Evolutionary conservation across 2,797 vertebrate genomes (phyloP).

Genomic region (Carcharodon carcharias): DNA sequence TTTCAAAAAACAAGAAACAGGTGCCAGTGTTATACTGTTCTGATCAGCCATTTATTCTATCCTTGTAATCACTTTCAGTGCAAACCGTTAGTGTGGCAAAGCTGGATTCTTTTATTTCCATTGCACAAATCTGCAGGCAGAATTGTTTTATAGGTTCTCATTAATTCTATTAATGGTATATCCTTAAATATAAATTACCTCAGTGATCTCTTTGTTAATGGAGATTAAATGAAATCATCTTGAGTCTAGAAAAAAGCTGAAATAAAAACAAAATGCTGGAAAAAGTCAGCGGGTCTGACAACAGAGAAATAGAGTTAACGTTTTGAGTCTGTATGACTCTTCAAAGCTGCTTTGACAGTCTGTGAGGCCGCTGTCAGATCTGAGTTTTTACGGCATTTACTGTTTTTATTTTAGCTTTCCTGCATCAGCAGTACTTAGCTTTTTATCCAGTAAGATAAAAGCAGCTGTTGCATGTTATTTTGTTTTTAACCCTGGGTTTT

Average conservation of each 20-base stretch:
- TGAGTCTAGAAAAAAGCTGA: neutral
- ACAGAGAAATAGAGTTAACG: too few species aligned
- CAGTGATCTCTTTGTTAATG: neutral
- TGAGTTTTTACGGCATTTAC: too few species aligned
- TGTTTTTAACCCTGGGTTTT: neutral
- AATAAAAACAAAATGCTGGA: too few species aligned
- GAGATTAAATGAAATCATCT: neutral
- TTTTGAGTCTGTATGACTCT: too few species aligned
- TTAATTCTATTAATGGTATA: neutral
- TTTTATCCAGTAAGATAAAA: too few species aligned
- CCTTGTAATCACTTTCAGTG: neutral
- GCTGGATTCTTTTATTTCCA: neutral
- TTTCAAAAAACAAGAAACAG: too few species aligned
- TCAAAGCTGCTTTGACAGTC: too few species aligned
- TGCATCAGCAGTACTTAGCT: too few species aligned
- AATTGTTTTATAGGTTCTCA: neutral
- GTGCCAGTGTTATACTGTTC: neutral
- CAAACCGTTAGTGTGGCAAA: neutral
- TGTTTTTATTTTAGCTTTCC: too few species aligned
- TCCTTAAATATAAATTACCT: neutral
- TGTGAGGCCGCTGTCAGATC: too few species aligned
- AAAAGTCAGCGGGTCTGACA: too few species aligned
- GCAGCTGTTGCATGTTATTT: neutral
- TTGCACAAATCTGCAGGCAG: neutral
- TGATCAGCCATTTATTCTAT: neutral